Percentiles rank a stretch among this genome's conserved stretches.
phyloP scores from a whole-genome alignment of 2,113 vertebrate species.

The Picathartes gymnocephalus region DNA sequence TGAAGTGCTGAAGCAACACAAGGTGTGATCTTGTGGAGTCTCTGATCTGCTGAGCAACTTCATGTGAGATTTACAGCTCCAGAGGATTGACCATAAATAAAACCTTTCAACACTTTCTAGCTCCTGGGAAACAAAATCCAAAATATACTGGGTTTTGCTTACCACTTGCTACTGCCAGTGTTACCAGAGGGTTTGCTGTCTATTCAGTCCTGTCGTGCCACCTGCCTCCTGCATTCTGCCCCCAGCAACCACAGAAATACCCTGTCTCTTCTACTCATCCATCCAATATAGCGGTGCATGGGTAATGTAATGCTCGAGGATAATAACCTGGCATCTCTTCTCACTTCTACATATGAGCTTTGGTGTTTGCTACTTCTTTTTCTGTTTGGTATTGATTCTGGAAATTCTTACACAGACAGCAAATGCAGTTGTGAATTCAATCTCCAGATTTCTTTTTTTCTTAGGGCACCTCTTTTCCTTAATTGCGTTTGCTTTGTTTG shows the following conservation, averaged over 20 bases:
- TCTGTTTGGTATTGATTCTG: not conserved
- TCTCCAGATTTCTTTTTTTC: not conserved
- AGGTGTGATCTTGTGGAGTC: not conserved
- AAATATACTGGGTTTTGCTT: not conserved
- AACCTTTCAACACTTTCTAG: not conserved
- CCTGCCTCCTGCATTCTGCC: not conserved
- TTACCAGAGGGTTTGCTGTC: not conserved
- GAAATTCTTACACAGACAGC: not conserved
- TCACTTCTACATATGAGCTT: not conserved
- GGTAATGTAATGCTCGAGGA: not conserved
- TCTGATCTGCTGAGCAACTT: not conserved
- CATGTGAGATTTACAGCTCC: not conserved
- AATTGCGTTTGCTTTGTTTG: constrained; percentile 9
- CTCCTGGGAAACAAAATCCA: not conserved
- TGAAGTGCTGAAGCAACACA: not conserved
- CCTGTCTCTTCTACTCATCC: not conserved
- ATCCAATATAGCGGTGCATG: not conserved
- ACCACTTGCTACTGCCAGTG: not conserved
- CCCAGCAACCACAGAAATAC: not conserved
- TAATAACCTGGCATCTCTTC: not conserved
- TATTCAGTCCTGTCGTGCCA: not conserved
- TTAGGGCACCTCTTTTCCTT: not conserved
- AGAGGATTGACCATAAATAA: not conserved
- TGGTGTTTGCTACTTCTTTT: not conserved
- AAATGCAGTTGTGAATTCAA: not conserved